Evolutionary conservation across 2,113 vertebrate species (phyloP).

Genomic region (Takifugu flavidus): DNA sequence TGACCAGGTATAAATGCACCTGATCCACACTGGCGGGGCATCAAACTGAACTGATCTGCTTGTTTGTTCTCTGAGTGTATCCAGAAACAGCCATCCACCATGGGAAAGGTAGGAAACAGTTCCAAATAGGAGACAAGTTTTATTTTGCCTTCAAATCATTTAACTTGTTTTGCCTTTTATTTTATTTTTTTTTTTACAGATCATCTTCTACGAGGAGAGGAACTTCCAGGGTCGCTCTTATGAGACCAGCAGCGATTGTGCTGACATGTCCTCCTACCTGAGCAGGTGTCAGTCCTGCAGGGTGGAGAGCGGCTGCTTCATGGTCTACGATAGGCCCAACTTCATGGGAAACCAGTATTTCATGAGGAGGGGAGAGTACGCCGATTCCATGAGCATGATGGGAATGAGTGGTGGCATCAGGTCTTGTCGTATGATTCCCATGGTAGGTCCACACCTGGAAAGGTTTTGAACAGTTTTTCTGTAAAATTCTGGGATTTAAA

Average conservation of each 20-base stretch:
- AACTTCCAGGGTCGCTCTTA: slow-evolving; percentile 73
- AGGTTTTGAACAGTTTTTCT: neutral
- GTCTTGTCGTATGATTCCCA: slow-evolving; percentile 72
- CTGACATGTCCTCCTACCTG: slow-evolving; percentile 57
- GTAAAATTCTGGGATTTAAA: neutral
- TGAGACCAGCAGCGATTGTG: slow-evolving; percentile 70
- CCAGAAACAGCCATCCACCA: slow-evolving; percentile 30
- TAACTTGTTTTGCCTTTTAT: neutral
- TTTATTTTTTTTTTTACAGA: slow-evolving; percentile 26
- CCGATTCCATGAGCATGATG: slow-evolving; percentile 68
- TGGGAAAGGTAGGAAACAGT: slow-evolving; percentile 54
- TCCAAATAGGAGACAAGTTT: too few relatives aligned
- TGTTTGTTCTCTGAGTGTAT: slow-evolving; percentile 36
- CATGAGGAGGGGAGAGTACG: slow-evolving; percentile 71
- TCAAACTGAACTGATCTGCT: slow-evolving; percentile 36
- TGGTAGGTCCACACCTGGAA: slow-evolving; percentile 40
- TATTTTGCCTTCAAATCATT: neutral
- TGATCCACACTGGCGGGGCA: slow-evolving; percentile 35
- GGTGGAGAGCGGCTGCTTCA: slow-evolving; percentile 68
- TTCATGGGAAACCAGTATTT: slow-evolving; percentile 71
- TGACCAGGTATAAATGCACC: slow-evolving; percentile 63
- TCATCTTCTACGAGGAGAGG: slow-evolving; percentile 72
- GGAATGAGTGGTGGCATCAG: slow-evolving; percentile 57
- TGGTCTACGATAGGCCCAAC: slow-evolving; percentile 70
- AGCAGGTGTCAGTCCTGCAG: slow-evolving; percentile 64